phyloP scores from a whole-genome alignment of 2,888 invertebrate genomes.

The Agrilus cyanescens region DNA sequence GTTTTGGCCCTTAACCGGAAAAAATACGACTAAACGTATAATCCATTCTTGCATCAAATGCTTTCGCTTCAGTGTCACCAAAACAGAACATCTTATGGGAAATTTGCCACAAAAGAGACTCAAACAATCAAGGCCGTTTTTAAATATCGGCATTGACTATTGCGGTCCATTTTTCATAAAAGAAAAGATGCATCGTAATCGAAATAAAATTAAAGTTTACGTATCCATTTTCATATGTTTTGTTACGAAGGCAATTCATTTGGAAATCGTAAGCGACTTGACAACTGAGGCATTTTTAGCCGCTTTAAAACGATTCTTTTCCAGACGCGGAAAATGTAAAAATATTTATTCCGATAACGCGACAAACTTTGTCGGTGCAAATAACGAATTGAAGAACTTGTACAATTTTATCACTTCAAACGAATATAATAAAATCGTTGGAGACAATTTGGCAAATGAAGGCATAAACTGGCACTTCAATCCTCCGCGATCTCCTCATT shows the following conservation, averaged over 20 bases:
- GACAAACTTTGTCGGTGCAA: slow-evolving; percentile 15
- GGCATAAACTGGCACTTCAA: slow-evolving; percentile 8
- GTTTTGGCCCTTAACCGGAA: too few species aligned
- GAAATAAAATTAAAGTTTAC: too few species aligned
- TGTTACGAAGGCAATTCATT: too few species aligned
- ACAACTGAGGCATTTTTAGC: slow-evolving; percentile 13
- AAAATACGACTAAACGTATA: slow-evolving; percentile 7
- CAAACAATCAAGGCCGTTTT: slow-evolving; percentile 9
- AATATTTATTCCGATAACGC: slow-evolving; percentile 15
- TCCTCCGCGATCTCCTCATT: not conserved
- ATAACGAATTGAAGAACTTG: slow-evolving; percentile 9
- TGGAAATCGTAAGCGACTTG: too few species aligned
- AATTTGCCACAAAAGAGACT: slow-evolving; percentile 13
- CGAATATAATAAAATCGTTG: not conserved
- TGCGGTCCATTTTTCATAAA: slow-evolving; percentile 13
- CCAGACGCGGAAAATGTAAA: slow-evolving; percentile 1
- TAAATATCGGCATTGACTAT: slow-evolving; percentile 13
- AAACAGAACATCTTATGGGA: slow-evolving; percentile 14
- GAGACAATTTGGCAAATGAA: slow-evolving; percentile 1
- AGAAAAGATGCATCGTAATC: too few species aligned
- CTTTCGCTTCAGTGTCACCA: slow-evolving; percentile 4
- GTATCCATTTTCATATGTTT: too few species aligned
- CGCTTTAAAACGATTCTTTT: slow-evolving; percentile 13
- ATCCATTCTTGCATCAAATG: slow-evolving; percentile 10
- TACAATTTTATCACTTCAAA: too few species aligned